These are phyloP conservation scores for Panulirus ornatus DNA, from an alignment of 1,140 invertebrate genomes.

Conservation along the genomic window DNA sequence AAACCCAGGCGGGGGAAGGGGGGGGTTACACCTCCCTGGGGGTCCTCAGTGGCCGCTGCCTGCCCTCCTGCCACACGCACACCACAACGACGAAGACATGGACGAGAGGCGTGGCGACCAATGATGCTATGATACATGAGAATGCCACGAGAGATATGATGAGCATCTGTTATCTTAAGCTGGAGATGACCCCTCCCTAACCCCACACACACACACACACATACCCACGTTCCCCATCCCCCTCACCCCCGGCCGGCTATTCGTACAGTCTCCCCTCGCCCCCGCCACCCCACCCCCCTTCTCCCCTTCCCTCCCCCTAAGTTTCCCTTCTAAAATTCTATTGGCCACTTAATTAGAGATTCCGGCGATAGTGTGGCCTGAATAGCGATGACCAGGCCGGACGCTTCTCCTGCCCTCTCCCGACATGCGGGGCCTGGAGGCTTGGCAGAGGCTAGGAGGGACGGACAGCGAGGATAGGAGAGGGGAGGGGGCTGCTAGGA, in stretches of 20 bases:
- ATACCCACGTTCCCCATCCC: background rate
- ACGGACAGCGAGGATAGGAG: background rate
- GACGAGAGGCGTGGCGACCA: no score
- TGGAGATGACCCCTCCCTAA: no score
- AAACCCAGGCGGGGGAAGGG: no score
- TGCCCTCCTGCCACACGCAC: no score
- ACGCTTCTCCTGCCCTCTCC: background rate
- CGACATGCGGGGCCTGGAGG: no score
- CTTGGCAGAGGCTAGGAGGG: no score
- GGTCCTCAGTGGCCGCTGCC: no score
- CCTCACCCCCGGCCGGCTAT: background rate
- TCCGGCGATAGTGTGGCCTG: slow-evolving; percentile 48
- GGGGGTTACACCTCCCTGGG: no score
- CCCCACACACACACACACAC: slow-evolving; percentile 21
- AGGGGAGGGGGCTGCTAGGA: background rate
- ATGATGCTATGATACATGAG: no score
- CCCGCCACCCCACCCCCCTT: background rate
- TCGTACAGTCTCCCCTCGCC: background rate
- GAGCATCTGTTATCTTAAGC: no score
- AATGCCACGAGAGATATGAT: no score
- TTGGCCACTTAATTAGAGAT: slow-evolving; percentile 63
- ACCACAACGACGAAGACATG: no score
- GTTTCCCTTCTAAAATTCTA: slow-evolving; percentile 59
- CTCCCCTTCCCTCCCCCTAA: background rate
- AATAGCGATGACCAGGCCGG: slow-evolving; percentile 53